Evolutionary conservation across 2,888 invertebrate species (phyloP), one percentile per base, ranked within the genome.

Genomic region (Amphimallon solstitiale): DNA sequence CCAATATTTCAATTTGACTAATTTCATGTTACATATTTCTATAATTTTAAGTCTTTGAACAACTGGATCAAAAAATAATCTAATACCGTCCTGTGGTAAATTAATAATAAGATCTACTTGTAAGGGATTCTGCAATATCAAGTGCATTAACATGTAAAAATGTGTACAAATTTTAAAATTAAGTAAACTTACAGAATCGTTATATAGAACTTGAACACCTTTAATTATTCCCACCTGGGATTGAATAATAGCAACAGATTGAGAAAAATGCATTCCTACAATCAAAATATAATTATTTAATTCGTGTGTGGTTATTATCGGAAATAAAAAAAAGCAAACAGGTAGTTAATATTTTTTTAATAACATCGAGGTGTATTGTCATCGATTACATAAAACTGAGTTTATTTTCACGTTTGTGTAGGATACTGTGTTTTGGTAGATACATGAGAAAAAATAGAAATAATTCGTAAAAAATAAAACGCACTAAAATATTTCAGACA

Each of bases 191-290:
- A 95, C 95, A 86, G 91, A 90, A 84, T 97, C 97, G 83, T 95
- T 97, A 86, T 98, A 98, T 76, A 97, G 89, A 75, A 98, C 95
- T 88, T 98, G 95, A 72, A 97, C 96, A 72, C 95, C 95, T 85
- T 95, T 91, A 78, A 98, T 95, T 78, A 93, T 89, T 75, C 95
- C 94, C 82, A 97, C 95, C 88, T 97, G 97, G 71, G 95, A 93
- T 84, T 97, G 97, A 79, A 98, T 92, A 78, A 97, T 96, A 77
- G 96, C 93, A 78, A 98, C 95, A 73, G 97, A 94, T 84, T 98
- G 97, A 74, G 96, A 95, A 86, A 98, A 97, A 86, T 97, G 97
- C 97, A 97, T 98, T 78, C 98, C 98, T 94, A 86, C 12, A 89
- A 88, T 72, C 34, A 14, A 37, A 49, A 49, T n/a, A 61, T 54